Evolutionary conservation across 2,888 invertebrate genomes (phyloP).

Genomic region (Gisinianus flammeolus): DNA sequence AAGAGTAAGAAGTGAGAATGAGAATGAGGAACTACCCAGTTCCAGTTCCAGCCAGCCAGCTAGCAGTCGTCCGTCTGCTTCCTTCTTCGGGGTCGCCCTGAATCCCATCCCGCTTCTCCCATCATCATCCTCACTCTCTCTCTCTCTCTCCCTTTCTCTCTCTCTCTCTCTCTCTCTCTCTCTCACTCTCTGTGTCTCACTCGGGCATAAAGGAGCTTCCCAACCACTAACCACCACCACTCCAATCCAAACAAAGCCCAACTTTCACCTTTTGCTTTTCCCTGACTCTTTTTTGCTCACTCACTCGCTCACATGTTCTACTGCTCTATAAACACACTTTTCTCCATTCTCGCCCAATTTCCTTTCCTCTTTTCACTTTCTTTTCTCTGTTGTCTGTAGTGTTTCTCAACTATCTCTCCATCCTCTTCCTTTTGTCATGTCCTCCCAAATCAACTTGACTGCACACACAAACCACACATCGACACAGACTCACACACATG

Average conservation of each 20-base stretch:
- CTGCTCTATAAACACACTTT: no score
- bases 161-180: not conserved
- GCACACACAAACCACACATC: no score
- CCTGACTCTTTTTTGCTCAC: not conserved
- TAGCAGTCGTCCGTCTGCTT: not conserved
- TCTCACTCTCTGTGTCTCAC: not conserved
- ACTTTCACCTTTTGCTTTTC: not conserved
- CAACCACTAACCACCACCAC: not conserved
- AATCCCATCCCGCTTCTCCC: not conserved
- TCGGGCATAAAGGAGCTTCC: not conserved
- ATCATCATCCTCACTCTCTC: not conserved
- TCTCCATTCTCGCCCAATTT: no score
- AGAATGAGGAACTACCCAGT: not conserved
- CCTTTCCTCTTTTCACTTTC: not conserved
- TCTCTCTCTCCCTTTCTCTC: not conserved
- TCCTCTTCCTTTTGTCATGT: no score
- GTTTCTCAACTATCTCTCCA: no score
- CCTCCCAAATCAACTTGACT: no score
- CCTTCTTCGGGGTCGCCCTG: not conserved
- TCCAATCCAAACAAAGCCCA: not conserved
- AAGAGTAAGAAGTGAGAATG: not conserved
- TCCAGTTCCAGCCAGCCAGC: not conserved
- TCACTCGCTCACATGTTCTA: not conserved
- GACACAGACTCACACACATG: no score
- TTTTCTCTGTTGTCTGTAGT: no score